A percentile compares a stretch with the other conserved stretches of the same genome.
Evolutionary conservation across 2,113 vertebrate species (phyloP).

Genomic region (Sapayoa aenigma): DNA sequence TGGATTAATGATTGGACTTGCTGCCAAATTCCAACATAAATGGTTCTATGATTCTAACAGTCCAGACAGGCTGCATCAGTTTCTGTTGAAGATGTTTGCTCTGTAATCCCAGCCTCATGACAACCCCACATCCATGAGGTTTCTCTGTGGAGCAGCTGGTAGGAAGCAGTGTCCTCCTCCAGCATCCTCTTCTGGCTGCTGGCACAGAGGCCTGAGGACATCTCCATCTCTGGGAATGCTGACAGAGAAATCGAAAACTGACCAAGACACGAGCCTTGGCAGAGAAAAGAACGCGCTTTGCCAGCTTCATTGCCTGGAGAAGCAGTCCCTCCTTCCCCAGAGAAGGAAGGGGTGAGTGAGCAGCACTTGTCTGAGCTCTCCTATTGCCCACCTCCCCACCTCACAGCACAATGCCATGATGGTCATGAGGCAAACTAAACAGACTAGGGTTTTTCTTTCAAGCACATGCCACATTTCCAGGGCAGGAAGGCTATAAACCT

Average conservation of each 20-base stretch:
- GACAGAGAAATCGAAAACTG: neutral
- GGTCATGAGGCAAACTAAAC: neutral
- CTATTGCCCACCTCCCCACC: neutral
- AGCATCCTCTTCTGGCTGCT: neutral
- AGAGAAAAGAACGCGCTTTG: neutral
- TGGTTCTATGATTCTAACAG: neutral
- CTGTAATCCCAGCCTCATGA: rapidly evolving
- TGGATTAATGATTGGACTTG: neutral
- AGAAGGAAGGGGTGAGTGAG: neutral
- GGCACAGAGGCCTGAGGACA: neutral
- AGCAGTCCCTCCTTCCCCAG: neutral
- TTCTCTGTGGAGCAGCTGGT: neutral
- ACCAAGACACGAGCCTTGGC: neutral
- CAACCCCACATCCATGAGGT: rapidly evolving
- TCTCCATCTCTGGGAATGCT: neutral
- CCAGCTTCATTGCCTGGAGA: neutral
- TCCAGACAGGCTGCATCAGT: neutral
- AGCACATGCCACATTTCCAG: neutral
- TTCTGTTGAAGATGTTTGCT: neutral
- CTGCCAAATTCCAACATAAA: neutral
- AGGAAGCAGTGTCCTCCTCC: neutral
- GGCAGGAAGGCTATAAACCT: neutral
- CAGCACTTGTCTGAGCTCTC: neutral
- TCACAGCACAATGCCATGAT: neutral
- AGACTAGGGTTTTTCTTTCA: neutral